Evolutionary conservation across 2,888 invertebrate species (phyloP), one percentile per base, ranked within the genome.

Genomic region (Tyria jacobaeae): DNA sequence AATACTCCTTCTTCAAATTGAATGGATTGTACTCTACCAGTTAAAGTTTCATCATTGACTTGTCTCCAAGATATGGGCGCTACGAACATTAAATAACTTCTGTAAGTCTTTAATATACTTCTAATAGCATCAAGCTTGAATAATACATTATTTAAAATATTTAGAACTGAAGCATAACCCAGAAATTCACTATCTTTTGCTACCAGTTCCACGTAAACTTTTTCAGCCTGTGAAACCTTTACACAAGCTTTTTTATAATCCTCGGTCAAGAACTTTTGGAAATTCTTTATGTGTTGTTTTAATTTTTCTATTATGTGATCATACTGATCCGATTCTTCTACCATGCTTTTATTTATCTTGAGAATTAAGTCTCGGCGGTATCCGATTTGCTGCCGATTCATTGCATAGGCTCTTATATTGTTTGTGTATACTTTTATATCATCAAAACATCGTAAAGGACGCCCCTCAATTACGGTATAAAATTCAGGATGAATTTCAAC

Each of bases 401-500:
- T 93, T 12, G 95, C 89, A 69, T 94, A 94, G n/a, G 83, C 77
- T 34, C 94, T 88, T 59, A 94, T 91, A 62, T 95, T 94, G 37
- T 89, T 89, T 4, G 96, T 82, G 78, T 96, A 96, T 10, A 94
- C 90, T 69, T 94, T 90, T 54, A 95, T 90, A 65, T 95, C 95
- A 68, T 96, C 94, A 70, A 93, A 94, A 73, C 94, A 94, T 55
- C 94, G 89, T 31, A 95, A 89, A 0, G 95, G 95, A 37, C 96
- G 92, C 9, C 96, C 96, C 83, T 95, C 94, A 39, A 96, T 92
- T 41, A 95, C 94, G 1, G 94, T 94, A 80, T 95, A 96, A 83
- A 96, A 96, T 68, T 95, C 94, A 0, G 96, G 95, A 81, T 96
- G 96, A 44, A 96, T 92, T 84, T 96, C 96, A 17, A 95, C 90